Percentiles rank a stretch among this genome's conserved stretches.
Conservation (phyloP, 2,113 vertebrate species). For the Erythrolamprus reginae region DNA sequence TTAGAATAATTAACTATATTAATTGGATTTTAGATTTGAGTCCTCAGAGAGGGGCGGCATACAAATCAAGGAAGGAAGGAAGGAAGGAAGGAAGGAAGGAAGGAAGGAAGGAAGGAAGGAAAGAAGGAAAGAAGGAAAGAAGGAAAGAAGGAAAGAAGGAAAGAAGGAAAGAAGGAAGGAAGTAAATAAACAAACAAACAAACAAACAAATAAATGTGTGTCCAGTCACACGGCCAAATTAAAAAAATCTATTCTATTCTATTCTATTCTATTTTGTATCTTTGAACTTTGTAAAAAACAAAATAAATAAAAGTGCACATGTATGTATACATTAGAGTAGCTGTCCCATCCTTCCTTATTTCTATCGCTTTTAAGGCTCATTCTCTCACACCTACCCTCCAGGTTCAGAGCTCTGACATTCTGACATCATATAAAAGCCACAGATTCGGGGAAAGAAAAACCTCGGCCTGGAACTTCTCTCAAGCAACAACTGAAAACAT, state of each 20-base stretch:
- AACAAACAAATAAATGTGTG: too few relatives aligned
- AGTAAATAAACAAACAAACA: too few relatives aligned
- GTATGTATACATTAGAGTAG: neutral
- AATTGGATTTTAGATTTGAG: too few relatives aligned
- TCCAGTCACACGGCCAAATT: too few relatives aligned
- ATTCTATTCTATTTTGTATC: neutral
- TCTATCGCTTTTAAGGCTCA: neutral
- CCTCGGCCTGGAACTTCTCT: neutral
- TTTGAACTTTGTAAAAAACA: neutral
- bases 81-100: too few relatives aligned
- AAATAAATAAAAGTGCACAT: neutral
- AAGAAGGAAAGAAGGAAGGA: too few relatives aligned
- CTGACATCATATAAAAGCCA: neutral
- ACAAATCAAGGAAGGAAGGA: too few relatives aligned
- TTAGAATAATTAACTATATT: too few relatives aligned
- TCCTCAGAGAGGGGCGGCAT: too few relatives aligned
- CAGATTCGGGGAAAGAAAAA: neutral
- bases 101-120: too few relatives aligned
- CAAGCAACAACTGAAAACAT: neutral
- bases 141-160: too few relatives aligned
- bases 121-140: too few relatives aligned
- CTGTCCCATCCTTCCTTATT: neutral
- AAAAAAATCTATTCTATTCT: neutral
- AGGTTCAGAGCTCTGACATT: neutral
- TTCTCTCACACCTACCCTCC: neutral